Percentiles rank a stretch among this genome's conserved stretches.
Conservation (phyloP, 2,888 invertebrate species). For the Apamea crenata region DNA sequence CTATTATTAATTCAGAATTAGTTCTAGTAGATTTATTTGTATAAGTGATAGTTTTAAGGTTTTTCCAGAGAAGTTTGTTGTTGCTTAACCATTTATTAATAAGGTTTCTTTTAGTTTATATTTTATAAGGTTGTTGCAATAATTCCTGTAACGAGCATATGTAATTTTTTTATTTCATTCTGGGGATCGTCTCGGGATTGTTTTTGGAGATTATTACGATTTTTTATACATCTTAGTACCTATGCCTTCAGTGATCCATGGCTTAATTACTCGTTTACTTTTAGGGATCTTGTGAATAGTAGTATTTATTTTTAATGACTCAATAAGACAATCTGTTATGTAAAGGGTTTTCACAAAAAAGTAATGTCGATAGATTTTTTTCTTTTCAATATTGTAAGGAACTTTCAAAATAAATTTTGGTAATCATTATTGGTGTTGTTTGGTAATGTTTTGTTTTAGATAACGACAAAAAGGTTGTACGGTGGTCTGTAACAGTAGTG, state of each 20-base stretch:
- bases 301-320: slow-evolving; percentile 1
- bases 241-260: slow-evolving; percentile 2
- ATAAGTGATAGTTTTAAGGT: slow-evolving; percentile 5
- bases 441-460: slow-evolving; percentile 7
- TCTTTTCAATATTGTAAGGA: slow-evolving; percentile 4
- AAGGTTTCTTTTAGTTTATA: not conserved
- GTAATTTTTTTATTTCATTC: too few relatives aligned
- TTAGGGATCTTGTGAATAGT: not conserved
- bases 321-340: slow-evolving; percentile 8
- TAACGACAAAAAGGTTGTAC: slow-evolving; percentile 5
- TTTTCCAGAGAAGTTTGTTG: not conserved
- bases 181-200: too few relatives aligned
- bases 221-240: slow-evolving; percentile 8
- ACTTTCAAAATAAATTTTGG: not conserved
- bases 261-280: slow-evolving; percentile 3
- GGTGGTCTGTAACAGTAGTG: slow-evolving; percentile 6
- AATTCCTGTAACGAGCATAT: too few relatives aligned
- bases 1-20: slow-evolving; percentile 3
- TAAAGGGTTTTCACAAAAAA: slow-evolving; percentile 31
- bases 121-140: too few relatives aligned
- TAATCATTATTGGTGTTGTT: not conserved
- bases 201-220: too few relatives aligned
- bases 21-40: slow-evolving; percentile 1
- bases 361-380: slow-evolving; percentile 9
- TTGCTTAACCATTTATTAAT: not conserved